Percentiles rank a stretch among this genome's conserved stretches.
Conservation (phyloP, 1,140 invertebrate species). For the Muscidifurax raptorellus region DNA sequence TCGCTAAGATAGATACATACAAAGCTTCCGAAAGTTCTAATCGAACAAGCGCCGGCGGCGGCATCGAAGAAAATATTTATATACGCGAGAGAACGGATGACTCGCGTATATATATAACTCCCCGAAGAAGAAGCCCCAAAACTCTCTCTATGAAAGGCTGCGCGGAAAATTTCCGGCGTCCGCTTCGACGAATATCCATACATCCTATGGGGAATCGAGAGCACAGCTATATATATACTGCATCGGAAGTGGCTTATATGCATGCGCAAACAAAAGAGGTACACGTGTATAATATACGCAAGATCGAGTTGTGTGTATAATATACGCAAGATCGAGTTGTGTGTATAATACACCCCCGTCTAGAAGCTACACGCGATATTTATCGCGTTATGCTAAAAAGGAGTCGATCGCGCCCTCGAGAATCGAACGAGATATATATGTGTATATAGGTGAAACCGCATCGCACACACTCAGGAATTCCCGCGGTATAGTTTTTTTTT, state of each 20-base stretch:
- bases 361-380: too few relatives aligned
- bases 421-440: too few relatives aligned
- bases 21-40: neutral
- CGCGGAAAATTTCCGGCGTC: neutral
- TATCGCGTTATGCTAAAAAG: too few relatives aligned
- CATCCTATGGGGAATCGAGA: neutral
- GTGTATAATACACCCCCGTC: too few relatives aligned
- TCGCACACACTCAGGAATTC: too few relatives aligned
- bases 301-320: constrained; percentile 1
- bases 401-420: too few relatives aligned
- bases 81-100: neutral
- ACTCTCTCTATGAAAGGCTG: neutral
- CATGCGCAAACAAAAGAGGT: neutral
- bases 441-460: too few relatives aligned
- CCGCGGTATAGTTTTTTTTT: too few relatives aligned
- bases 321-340: too few relatives aligned
- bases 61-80: neutral
- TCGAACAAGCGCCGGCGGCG: neutral
- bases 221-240: too few relatives aligned
- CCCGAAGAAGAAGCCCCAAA: neutral
- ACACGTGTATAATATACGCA: neutral
- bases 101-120: neutral
- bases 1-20: neutral
- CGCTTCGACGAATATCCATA: neutral
- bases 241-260: neutral